Base-by-base conservation (phyloP, 2,888 invertebrate species). In the Mechanitis mazaeus region DNA sequence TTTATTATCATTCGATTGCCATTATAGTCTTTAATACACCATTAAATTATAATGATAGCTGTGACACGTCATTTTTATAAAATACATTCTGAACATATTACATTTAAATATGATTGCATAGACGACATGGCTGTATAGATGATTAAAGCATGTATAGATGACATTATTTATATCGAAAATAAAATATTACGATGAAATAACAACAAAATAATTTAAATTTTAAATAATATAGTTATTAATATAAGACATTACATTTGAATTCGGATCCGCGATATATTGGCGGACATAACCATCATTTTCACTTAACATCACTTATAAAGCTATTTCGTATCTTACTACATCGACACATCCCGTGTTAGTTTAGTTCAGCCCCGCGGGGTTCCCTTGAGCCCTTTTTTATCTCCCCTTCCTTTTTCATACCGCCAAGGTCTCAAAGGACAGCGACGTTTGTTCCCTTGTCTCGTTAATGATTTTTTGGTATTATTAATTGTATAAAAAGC, bases 401-500 rank as follows among this genome's bases (percentile, higher is more conserved):
- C 64, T 64, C 69, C 68, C 70, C 66, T 66, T 74, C 75, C 74
- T 80, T 83, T 77, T 76, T 82, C 81, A 78, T 75, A 71, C 77
- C 78, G 75, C 83, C 81, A 82, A 75, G 80, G 80, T 76, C 82
- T 84, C 85, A 86, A 87, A 87, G 81, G 84, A 83, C 83, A 80
- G 88, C 89, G 83, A 90, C 88, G 85, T 86, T 87, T 87, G 87
- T 87, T 85, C 87, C 82, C 84, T 78, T 84, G 87, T 87, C 85
- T 84, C 79, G 83, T 87, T 90, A 90, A 90, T 89, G 90, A 89
- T 88, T 87, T 87, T 87, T 84, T 87, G 85, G 87, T 81, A 85
- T 87, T 89, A 90, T 89, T 89, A 90, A 90, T 89, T 86, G 86
- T 85, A 83, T 84, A 84, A 83, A 83, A 84, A 82, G 71, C 80